These are phyloP conservation scores for Thunnus albacares DNA, from an alignment of 2,797 vertebrate genomes.

Conservation along the genomic window DNA sequence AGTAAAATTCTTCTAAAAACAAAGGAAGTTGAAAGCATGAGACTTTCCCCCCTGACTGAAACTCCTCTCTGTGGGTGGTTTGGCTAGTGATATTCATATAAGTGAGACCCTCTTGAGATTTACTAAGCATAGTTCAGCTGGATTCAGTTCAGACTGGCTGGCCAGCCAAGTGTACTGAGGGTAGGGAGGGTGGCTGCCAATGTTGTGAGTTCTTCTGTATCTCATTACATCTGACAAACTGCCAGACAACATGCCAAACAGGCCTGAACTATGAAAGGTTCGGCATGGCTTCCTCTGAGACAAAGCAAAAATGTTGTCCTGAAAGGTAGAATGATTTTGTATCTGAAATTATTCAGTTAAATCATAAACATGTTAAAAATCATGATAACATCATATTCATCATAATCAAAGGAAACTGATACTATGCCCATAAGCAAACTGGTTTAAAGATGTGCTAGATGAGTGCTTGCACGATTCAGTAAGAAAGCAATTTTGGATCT, in stretches of 20 bases:
- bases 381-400: background rate
- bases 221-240: constrained; percentile 60
- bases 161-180: constrained; percentile 47
- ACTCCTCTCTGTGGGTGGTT: constrained; percentile 67
- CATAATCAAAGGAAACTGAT: background rate
- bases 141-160: constrained; percentile 53
- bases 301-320: constrained; percentile 25
- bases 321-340: constrained; percentile 1
- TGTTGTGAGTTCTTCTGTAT: constrained; percentile 55
- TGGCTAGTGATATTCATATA: constrained; percentile 49
- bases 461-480: background rate
- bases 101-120: constrained; percentile 63
- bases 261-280: constrained; percentile 45
- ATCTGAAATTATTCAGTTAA: background rate
- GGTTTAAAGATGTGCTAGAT: background rate
- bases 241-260: constrained; percentile 52
- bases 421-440: background rate
- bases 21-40: constrained; percentile 31
- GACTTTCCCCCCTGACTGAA: constrained; percentile 13
- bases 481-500: background rate
- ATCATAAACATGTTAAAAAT: background rate
- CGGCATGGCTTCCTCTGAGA: constrained; percentile 41
- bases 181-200: constrained; percentile 29
- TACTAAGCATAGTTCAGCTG: constrained; percentile 50
- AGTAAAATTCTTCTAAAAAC: constrained; percentile 28